Conservation (phyloP, 2,113 vertebrate genomes). For the Thomomys bottae region DNA sequence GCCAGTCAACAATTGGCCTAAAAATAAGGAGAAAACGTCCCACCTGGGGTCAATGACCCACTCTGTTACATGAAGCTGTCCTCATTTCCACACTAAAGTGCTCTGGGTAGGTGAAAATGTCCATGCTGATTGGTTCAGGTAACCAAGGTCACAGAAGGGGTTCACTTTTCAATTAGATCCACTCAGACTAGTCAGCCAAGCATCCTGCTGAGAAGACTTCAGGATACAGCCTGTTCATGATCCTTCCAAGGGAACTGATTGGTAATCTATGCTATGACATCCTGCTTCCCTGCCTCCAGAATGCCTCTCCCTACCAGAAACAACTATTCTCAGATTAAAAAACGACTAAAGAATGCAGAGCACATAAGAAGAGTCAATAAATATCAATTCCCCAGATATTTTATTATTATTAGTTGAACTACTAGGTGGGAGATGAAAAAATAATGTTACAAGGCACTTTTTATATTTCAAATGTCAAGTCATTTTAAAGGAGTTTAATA, state of each 20-base stretch:
- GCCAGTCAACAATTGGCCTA: not conserved
- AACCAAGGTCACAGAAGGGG: constrained; percentile 25
- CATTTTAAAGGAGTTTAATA: not conserved
- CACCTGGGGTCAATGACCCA: not conserved
- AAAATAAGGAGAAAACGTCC: constrained; percentile 31
- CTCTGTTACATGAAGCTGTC: not conserved
- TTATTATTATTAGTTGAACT: not conserved
- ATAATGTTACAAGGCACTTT: constrained; percentile 25
- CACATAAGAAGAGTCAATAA: not conserved
- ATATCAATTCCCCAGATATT: not conserved
- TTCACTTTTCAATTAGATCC: constrained; percentile 50
- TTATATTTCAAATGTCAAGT: not conserved
- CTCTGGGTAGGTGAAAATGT: not conserved
- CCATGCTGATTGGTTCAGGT: constrained; percentile 39
- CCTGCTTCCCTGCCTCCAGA: not conserved
- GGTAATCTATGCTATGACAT: not conserved
- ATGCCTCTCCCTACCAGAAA: not conserved
- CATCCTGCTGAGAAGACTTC: not conserved
- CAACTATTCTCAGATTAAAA: not conserved
- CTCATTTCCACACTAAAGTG: constrained; percentile 34
- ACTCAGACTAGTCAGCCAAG: constrained; percentile 17
- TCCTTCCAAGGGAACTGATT: not conserved
- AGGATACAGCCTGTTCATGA: not conserved
- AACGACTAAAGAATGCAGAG: not conserved
- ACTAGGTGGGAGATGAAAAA: not conserved